phyloP scores from a whole-genome alignment of 92 coral and sea anemone genomes.

The Siderastrea siderea region DNA sequence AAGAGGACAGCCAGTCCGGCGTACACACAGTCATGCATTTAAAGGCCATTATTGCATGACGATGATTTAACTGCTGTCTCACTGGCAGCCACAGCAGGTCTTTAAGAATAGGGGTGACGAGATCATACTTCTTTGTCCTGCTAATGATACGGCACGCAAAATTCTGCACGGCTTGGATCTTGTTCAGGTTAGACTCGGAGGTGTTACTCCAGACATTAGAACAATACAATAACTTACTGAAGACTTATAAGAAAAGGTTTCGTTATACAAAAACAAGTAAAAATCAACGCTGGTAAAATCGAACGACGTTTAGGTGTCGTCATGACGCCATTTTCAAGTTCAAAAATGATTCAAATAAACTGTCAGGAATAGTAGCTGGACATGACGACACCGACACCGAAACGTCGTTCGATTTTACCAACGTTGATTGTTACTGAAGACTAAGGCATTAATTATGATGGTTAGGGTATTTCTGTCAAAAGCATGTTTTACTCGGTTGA shows the following conservation, averaged over 20 bases:
- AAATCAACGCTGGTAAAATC: too few species aligned
- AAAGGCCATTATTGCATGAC: constrained; percentile 53
- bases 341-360: neutral
- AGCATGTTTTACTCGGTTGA: constrained; percentile 32
- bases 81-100: constrained; percentile 60
- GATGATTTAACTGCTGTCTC: constrained; percentile 23
- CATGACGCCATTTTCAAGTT: too few species aligned
- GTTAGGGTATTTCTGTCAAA: constrained; percentile 12
- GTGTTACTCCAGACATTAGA: constrained; percentile 27
- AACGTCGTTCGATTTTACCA: too few species aligned
- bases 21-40: constrained; percentile 67
- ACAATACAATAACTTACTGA: constrained; percentile 15
- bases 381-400: too few species aligned
- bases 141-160: constrained; percentile 34
- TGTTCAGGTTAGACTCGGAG: constrained; percentile 18
- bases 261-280: too few species aligned
- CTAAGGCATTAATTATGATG: constrained; percentile 13
- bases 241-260: neutral
- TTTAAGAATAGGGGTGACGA: constrained; percentile 52
- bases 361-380: neutral
- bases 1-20: constrained; percentile 38
- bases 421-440: neutral
- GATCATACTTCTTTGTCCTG: constrained; percentile 50
- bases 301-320: too few species aligned
- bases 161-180: constrained; percentile 37